Base-by-base conservation (phyloP, 2,113 vertebrate species). In the Phalacrocorax aristotelis region DNA sequence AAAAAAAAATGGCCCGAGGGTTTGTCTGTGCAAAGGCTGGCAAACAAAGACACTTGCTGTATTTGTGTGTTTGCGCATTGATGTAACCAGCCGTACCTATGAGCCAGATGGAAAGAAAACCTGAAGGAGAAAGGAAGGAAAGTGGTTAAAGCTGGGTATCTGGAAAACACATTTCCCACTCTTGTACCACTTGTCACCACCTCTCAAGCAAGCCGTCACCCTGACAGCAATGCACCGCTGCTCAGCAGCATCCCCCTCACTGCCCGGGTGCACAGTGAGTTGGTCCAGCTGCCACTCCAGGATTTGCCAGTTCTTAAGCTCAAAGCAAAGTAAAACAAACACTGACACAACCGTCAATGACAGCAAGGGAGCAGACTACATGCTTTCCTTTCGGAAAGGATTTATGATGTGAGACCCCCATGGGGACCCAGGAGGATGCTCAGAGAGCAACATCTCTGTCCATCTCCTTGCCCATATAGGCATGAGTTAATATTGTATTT, bases 91-190 rank as follows among this genome's bases (percentile, higher is more conserved):
- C 8, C 69, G 32, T 52, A 88, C 82, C 71, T 46, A 29, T 46
- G 51, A 85, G 80, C 18, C 72, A 91, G 66, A 86, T 32, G 57
- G 49, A 60, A 93, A 66, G 38, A 82, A 79, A 92, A 78, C 40
- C 71, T 88, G 64, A 87, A 75, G 68, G 46, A 44, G 48, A 87
- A 94, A 65, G 69, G 51, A 85, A 27, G 29, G 36, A 58, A 81
- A 49, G n/a, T 78, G 79, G 44, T 75, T 94, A 87, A 82, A 34
- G 42, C 46, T 89, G 68, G 13, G 27, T 84, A 30, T 96, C 95
- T 97, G 95, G 94, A 95, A 97, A 97, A 97, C 70, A 68, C 90
- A 97, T 98, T 98, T 96, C 68, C 88, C 44, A 30, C 51, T 72
- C 32, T 61, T 52, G 75, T 71, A 96, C 72, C 96, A 96, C 89